Evolutionary conservation across 2,888 invertebrate genomes (phyloP).

Genomic region (Phyllotreta cruciferae): DNA sequence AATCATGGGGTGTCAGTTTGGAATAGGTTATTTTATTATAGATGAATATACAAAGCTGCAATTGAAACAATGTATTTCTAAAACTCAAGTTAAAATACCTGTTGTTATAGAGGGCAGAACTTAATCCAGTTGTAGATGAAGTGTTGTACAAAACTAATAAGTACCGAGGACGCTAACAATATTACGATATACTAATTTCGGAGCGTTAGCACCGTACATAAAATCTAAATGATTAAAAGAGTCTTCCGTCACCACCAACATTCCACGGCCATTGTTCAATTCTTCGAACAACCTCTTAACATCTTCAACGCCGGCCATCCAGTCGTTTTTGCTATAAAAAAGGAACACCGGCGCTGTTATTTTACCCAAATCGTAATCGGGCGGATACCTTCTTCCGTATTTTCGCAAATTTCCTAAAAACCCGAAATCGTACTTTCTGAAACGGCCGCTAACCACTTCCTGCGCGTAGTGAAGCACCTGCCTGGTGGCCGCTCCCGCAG

Average conservation of each 20-base stretch:
- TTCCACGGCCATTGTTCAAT: constrained; percentile 47
- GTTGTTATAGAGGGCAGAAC: too few relatives aligned
- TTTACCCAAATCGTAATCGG: constrained; percentile 57
- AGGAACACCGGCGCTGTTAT: constrained; percentile 60
- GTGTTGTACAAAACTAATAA: constrained; percentile 1
- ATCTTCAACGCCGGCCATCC: constrained; percentile 57
- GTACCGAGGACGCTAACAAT: constrained; percentile 11
- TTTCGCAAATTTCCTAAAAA: constrained; percentile 18
- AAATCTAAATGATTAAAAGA: constrained; percentile 52
- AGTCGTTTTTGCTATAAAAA: constrained; percentile 62
- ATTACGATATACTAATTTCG: constrained; percentile 14
- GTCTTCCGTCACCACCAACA: constrained; percentile 49
- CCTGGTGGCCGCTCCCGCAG: constrained; percentile 63
- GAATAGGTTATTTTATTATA: too few relatives aligned
- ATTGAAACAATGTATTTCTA: too few relatives aligned
- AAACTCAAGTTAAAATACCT: too few relatives aligned
- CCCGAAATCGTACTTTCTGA: constrained; percentile 66
- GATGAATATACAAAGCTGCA: too few relatives aligned
- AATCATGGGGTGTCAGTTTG: too few relatives aligned
- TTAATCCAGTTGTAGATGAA: neutral
- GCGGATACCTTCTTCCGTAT: constrained; percentile 56
- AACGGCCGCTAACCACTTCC: constrained; percentile 62
- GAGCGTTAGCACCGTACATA: constrained; percentile 17
- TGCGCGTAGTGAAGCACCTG: constrained; percentile 79
- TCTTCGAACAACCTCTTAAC: constrained; percentile 51